Conservation (phyloP, 2,888 invertebrate species). For the Protophormia terraenovae region DNA sequence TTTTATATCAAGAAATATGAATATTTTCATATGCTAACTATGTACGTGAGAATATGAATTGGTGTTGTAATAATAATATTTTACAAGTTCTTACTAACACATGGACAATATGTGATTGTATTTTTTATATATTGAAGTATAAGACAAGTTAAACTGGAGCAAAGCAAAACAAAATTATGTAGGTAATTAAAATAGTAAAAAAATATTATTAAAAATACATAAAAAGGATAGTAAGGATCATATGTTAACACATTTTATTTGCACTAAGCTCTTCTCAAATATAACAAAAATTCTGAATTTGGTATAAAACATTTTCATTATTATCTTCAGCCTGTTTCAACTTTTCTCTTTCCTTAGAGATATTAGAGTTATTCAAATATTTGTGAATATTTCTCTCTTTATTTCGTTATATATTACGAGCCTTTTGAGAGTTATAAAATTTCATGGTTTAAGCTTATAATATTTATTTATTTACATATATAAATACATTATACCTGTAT, state of each 20-base stretch:
- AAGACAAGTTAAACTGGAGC: too few species aligned
- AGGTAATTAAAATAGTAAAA: too few species aligned
- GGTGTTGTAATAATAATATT: background rate
- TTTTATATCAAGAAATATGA: background rate
- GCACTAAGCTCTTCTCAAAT: too few species aligned
- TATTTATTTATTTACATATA: conserved; percentile 15
- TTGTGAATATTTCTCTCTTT: background rate
- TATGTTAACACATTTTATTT: too few species aligned
- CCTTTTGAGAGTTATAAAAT: conserved; percentile 54
- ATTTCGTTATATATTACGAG: conserved; percentile 27
- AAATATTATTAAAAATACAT: too few species aligned
- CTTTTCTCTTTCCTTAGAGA: too few species aligned
- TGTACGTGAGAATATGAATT: background rate
- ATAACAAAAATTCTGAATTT: too few species aligned
- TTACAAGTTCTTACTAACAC: conserved; percentile 17
- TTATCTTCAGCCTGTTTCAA: too few species aligned
- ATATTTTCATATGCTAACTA: conserved; percentile 28
- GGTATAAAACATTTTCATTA: too few species aligned
- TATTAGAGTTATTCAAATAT: background rate
- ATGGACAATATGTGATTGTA: background rate
- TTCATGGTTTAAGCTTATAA: conserved; percentile 45
- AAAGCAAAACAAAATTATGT: too few species aligned
- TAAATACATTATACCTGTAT: background rate
- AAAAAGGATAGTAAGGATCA: too few species aligned
- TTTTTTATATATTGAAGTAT: conserved; percentile 6